These are phyloP conservation scores for Discoglossus pictus DNA, from an alignment of 2,797 vertebrate species.

Conservation along the genomic window DNA sequence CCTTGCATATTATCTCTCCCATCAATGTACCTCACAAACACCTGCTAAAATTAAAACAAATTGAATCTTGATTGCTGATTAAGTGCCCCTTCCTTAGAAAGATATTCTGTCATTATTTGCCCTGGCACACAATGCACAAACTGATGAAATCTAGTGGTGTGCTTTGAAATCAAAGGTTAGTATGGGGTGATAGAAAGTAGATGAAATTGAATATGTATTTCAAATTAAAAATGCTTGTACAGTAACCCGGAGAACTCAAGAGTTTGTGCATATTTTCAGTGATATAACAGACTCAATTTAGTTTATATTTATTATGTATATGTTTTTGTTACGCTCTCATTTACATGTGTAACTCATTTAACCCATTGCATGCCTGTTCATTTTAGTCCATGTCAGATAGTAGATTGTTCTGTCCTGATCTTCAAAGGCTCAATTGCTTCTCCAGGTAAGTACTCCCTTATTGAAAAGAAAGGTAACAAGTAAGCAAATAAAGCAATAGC, in stretches of 20 bases:
- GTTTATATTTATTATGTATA: too few relatives aligned
- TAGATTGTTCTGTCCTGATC: too few relatives aligned
- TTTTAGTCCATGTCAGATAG: too few relatives aligned
- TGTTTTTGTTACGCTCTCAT: too few relatives aligned
- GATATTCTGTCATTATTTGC: slow-evolving; percentile 84
- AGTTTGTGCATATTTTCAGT: too few relatives aligned
- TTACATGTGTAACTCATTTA: too few relatives aligned
- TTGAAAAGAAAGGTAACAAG: too few relatives aligned
- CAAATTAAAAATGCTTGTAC: slow-evolving; percentile 71
- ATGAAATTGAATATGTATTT: slow-evolving; percentile 63
- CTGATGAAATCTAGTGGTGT: slow-evolving; percentile 74
- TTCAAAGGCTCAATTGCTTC: too few relatives aligned
- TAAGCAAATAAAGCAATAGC: too few relatives aligned
- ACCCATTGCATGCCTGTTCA: too few relatives aligned
- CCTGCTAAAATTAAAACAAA: slow-evolving; percentile 88
- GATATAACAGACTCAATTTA: too few relatives aligned
- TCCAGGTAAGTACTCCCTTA: too few relatives aligned
- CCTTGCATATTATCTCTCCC: slow-evolving; percentile 83
- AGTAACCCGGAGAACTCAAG: slow-evolving; percentile 57
- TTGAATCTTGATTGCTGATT: slow-evolving; percentile 91
- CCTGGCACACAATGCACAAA: slow-evolving; percentile 78
- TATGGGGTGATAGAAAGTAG: slow-evolving; percentile 68
- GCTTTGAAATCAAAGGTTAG: slow-evolving; percentile 74
- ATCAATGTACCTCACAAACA: slow-evolving; percentile 85
- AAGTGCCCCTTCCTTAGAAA: slow-evolving; percentile 86